These are phyloP conservation scores for Drosophila sproati DNA, from an alignment of 1,140 invertebrate genomes.

Conservation along the genomic window DNA sequence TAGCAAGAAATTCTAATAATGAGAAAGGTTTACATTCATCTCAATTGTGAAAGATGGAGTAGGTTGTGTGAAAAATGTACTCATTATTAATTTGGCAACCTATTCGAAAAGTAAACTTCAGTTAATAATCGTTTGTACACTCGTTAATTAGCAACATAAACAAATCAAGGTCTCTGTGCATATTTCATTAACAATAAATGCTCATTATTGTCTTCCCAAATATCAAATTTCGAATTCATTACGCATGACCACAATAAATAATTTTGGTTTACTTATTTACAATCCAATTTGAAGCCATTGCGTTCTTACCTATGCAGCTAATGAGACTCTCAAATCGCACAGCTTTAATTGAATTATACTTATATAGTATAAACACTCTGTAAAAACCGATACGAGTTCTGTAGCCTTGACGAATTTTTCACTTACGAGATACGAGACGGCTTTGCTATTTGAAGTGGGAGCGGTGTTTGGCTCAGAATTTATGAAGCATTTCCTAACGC, in stretches of 20 bases:
- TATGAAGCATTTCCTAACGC: constrained; percentile 20
- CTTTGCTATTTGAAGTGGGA: constrained; percentile 15
- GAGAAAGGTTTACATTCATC: not conserved
- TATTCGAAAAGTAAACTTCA: too few species aligned
- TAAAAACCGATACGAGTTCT: constrained; percentile 1
- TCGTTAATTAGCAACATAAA: not conserved
- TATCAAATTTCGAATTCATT: constrained; percentile 20
- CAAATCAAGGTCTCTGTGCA: not conserved
- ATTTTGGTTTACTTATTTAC: not conserved
- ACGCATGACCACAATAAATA: not conserved
- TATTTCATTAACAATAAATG: constrained; percentile 3
- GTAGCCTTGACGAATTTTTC: constrained; percentile 5
- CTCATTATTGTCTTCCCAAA: not conserved
- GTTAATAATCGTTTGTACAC: too few species aligned
- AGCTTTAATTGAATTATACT: constrained; percentile 1
- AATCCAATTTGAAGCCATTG: not conserved
- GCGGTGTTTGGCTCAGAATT: constrained; percentile 13
- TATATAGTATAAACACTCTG: not conserved
- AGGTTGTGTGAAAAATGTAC: too few species aligned
- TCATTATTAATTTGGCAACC: too few species aligned
- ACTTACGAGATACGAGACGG: not conserved
- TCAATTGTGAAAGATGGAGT: not conserved
- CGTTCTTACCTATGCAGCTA: constrained; percentile 6
- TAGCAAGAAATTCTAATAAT: not conserved
- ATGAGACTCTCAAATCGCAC: not conserved